Evolutionary conservation across 2,888 invertebrate species (phyloP).

Genomic region (Heliconius erato): DNA sequence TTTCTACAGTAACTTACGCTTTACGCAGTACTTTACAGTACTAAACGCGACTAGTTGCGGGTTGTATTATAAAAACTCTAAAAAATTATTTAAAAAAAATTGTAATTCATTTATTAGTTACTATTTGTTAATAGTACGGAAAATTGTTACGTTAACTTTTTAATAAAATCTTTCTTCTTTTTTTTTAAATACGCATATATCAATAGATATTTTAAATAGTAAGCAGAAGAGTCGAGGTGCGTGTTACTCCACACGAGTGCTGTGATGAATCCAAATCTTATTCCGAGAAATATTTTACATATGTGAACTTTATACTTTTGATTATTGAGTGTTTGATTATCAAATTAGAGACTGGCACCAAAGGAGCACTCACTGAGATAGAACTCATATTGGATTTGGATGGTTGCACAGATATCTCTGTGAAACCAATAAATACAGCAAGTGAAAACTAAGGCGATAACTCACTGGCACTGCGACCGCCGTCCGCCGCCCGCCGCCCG

Average conservation of each 20-base stretch:
- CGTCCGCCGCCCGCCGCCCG: conserved; percentile 51
- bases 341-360: not conserved
- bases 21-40: too few species aligned
- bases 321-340: not conserved
- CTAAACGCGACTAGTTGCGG: not conserved
- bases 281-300: not conserved
- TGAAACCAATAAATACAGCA: not conserved
- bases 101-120: too few species aligned
- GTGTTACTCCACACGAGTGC: not conserved
- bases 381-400: not conserved
- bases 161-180: too few species aligned
- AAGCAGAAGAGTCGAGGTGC: not conserved
- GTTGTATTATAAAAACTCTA: too few species aligned
- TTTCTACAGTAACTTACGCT: too few species aligned
- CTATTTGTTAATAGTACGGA: too few species aligned
- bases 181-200: too few species aligned
- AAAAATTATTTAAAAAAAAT: too few species aligned
- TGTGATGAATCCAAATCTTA: not conserved
- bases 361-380: not conserved
- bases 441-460: conserved; percentile 69
- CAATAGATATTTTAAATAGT: not conserved
- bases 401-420: too few species aligned
- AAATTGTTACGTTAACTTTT: too few species aligned
- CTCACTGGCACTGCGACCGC: conserved; percentile 66
- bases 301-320: not conserved